Evolutionary conservation across 2,888 invertebrate genomes (phyloP).

Genomic region (Omphaloscelis lunosa): DNA sequence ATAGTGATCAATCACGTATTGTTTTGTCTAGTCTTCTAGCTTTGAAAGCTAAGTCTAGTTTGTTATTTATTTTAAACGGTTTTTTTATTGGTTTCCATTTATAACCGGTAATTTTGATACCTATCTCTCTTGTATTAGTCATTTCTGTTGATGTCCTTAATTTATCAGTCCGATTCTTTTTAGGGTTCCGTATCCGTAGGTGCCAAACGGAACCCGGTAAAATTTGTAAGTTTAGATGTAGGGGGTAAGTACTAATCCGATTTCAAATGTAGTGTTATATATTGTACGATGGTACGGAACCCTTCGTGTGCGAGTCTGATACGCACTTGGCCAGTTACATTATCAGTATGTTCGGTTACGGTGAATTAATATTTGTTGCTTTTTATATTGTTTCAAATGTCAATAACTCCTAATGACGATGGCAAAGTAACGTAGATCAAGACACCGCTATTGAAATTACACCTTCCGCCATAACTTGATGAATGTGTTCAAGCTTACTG

Average conservation of each 20-base stretch:
- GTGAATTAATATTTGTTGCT: not conserved
- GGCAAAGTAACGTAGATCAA: constrained; percentile 47
- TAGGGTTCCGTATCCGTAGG: no score
- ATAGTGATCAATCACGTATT: not conserved
- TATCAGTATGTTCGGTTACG: not conserved
- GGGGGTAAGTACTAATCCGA: no score
- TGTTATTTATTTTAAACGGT: not conserved
- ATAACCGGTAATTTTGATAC: not conserved
- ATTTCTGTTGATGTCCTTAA: not conserved
- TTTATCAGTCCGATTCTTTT: not conserved
- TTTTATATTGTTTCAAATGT: constrained; percentile 6
- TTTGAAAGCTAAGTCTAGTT: constrained; percentile 5
- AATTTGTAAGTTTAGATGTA: no score
- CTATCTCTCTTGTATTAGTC: not conserved
- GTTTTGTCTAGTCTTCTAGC: not conserved
- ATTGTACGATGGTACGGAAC: no score
- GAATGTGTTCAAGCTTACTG: constrained; percentile 55
- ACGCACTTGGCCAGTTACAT: not conserved
- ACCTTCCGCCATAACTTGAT: constrained; percentile 70
- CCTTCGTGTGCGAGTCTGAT: no score
- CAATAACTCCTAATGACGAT: constrained; percentile 13
- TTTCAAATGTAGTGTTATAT: no score
- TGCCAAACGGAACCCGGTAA: no score
- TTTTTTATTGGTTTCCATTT: not conserved
- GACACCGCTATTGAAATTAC: constrained; percentile 67